Conservation (phyloP, 2,113 vertebrate species). For the Aspidoscelis tigris region DNA sequence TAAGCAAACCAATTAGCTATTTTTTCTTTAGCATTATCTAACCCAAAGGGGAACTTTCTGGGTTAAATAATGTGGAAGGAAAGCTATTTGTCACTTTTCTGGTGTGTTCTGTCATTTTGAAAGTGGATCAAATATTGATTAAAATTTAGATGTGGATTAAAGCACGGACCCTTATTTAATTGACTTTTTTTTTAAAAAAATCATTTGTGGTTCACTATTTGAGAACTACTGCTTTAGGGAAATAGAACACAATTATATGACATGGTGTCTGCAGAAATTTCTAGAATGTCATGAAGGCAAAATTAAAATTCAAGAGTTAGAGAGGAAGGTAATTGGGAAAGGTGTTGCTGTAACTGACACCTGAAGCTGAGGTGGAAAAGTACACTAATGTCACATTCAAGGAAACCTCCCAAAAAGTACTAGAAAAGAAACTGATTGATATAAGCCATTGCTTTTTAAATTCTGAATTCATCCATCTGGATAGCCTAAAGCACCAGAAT, state of each 20-base stretch:
- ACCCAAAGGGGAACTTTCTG: too few species aligned
- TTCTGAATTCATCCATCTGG: slow-evolving; percentile 63
- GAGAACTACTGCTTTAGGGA: not conserved
- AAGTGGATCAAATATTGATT: too few species aligned
- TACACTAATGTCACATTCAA: slow-evolving; percentile 41
- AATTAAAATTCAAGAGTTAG: not conserved
- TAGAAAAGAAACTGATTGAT: slow-evolving; percentile 51
- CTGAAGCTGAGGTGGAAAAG: not conserved
- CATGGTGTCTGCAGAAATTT: not conserved
- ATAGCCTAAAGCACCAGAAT: slow-evolving; percentile 52
- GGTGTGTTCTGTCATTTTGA: too few species aligned
- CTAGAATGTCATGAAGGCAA: not conserved
- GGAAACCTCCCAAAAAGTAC: slow-evolving; percentile 25
- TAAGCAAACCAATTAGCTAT: too few species aligned
- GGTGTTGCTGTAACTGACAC: not conserved
- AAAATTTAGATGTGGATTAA: too few species aligned
- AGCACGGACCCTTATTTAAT: too few species aligned
- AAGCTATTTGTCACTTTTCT: too few species aligned
- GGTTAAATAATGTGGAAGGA: too few species aligned
- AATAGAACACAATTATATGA: not conserved
- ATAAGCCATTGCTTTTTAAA: slow-evolving; percentile 60
- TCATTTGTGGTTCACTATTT: not conserved
- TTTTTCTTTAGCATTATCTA: too few species aligned
- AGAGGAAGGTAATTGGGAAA: fast-evolving
- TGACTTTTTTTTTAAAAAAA: too few species aligned